Conservation (phyloP, 1,140 invertebrate species). For the Carcinoscorpius rotundicauda region DNA sequence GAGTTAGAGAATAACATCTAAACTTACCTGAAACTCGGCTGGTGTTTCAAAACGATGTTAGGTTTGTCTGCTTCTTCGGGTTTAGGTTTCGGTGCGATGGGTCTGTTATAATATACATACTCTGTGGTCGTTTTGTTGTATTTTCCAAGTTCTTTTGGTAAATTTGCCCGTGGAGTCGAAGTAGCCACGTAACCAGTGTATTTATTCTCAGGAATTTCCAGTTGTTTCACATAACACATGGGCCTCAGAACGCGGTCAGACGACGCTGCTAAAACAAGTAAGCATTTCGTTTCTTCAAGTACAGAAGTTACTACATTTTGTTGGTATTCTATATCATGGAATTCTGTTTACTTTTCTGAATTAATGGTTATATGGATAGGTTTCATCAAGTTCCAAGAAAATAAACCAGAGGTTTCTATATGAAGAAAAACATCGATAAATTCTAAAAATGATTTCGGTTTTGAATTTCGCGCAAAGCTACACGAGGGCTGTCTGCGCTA, state of each 20-base stretch:
- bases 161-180: conserved; percentile 31
- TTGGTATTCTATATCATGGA: no score
- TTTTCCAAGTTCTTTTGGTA: conserved; percentile 35
- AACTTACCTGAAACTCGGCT: neutral
- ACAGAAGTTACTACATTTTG: no score
- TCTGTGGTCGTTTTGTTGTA: conserved; percentile 24
- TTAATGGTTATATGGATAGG: no score
- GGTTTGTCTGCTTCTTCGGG: conserved; percentile 3
- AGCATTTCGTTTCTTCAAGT: no score
- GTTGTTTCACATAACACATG: conserved; percentile 36
- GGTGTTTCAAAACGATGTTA: neutral
- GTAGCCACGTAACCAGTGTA: conserved; percentile 26
- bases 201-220: conserved; percentile 29
- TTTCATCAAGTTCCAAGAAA: no score
- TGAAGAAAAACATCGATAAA: no score
- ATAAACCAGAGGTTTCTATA: no score
- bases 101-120: conserved; percentile 15
- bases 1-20: neutral
- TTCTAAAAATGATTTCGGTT: no score
- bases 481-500: no score
- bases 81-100: conserved; percentile 23
- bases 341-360: no score
- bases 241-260: conserved; percentile 34
- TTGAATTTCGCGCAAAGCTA: no score
- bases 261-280: conserved; percentile 1